Percentiles rank a stretch among this genome's conserved stretches.
Evolutionary conservation across 2,888 invertebrate genomes (phyloP).

Genomic region (Cataglyphis livida): DNA sequence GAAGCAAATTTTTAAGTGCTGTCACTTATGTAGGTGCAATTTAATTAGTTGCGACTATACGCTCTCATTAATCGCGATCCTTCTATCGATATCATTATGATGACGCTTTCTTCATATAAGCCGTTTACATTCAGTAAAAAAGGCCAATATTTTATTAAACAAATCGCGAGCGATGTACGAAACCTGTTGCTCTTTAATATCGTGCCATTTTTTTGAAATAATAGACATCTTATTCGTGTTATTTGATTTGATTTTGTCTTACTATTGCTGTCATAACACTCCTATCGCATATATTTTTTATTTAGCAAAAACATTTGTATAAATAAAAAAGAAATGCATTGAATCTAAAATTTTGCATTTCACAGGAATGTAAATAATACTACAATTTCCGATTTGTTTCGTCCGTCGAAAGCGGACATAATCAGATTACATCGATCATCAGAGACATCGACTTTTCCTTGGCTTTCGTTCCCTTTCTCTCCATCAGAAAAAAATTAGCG

Average conservation of each 20-base stretch:
- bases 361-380: neutral
- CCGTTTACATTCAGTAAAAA: constrained; percentile 1
- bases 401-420: constrained; percentile 13
- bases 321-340: neutral
- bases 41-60: constrained; percentile 36
- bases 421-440: constrained; percentile 3
- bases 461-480: neutral
- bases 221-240: neutral
- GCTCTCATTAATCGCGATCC: constrained; percentile 42
- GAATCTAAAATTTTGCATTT: neutral
- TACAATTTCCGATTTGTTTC: constrained; percentile 8
- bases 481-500: constrained; percentile 12
- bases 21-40: constrained; percentile 40
- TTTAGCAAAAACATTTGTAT: neutral
- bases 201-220: constrained; percentile 17
- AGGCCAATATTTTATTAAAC: constrained; percentile 14
- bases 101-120: neutral
- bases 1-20: constrained; percentile 42
- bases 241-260: neutral
- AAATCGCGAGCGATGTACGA: neutral
- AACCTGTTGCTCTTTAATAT: constrained; percentile 45
- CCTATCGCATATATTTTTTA: neutral
- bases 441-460: constrained; percentile 3
- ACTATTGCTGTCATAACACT: neutral
- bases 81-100: constrained; percentile 25